Evolutionary conservation across 1,140 invertebrate species (phyloP).

Genomic region (Wasmannia auropunctata): DNA sequence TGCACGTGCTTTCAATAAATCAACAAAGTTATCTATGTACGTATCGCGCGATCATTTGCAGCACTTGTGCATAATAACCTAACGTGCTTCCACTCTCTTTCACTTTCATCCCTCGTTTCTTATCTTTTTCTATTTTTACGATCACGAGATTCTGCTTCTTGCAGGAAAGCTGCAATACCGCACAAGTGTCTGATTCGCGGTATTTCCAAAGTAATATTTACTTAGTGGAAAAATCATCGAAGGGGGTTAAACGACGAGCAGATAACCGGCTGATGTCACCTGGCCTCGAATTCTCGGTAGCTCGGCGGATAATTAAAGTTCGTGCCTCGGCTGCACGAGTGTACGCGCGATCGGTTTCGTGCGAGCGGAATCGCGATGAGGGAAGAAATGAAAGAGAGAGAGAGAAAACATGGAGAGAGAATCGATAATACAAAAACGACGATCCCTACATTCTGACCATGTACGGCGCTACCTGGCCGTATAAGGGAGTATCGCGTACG

Average conservation of each 20-base stretch:
- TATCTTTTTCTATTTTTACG: not conserved
- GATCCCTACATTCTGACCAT: constrained; percentile 83
- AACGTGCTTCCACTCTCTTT: not conserved
- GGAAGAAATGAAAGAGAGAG: constrained; percentile 44
- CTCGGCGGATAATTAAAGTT: constrained; percentile 65
- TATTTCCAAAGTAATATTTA: not conserved
- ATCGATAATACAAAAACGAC: constrained; percentile 83
- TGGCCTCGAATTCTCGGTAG: constrained; percentile 66
- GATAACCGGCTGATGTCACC: not conserved
- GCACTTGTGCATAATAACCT: not conserved
- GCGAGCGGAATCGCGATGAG: constrained; percentile 54
- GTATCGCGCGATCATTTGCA: not conserved
- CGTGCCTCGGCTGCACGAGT: constrained; percentile 18
- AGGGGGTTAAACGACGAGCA: not conserved
- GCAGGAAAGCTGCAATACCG: not conserved
- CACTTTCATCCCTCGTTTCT: not conserved
- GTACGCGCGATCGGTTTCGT: constrained; percentile 62
- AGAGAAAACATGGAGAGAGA: constrained; percentile 62
- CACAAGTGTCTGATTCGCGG: not conserved
- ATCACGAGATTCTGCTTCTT: not conserved
- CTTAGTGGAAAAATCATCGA: not conserved
- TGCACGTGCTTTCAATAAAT: not conserved
- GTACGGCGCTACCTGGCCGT: constrained; percentile 78
- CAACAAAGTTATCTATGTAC: not conserved
- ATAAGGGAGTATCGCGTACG: constrained; percentile 80